Evolutionary conservation across 1,140 invertebrate species (phyloP).

Genomic region (Aculops lycopersici): DNA sequence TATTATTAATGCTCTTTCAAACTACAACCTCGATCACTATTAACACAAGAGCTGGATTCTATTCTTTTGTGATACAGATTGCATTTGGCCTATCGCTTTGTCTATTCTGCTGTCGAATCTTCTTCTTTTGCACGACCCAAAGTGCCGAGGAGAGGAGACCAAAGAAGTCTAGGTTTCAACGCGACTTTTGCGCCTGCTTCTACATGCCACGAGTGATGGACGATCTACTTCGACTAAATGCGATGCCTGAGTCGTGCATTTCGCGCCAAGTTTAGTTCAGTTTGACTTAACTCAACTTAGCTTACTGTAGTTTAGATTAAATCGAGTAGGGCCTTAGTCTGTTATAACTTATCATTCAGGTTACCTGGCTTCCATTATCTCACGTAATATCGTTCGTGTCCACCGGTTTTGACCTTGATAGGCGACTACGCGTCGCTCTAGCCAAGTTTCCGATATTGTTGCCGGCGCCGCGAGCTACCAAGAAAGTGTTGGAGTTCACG

Average conservation of each 20-base stretch:
- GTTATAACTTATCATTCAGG: no score
- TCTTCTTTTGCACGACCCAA: not conserved
- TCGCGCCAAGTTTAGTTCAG: not conserved
- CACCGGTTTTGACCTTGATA: no score
- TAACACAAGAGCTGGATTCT: not conserved
- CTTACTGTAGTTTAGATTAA: no score
- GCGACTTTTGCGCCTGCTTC: slow-evolving; percentile 8
- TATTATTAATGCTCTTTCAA: slow-evolving; percentile 25
- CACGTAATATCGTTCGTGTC: no score
- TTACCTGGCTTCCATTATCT: no score
- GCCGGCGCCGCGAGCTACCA: no score
- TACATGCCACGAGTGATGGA: slow-evolving; percentile 7
- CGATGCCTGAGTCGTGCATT: not conserved
- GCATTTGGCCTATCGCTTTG: not conserved
- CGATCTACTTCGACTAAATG: slow-evolving; percentile 2
- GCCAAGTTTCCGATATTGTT: no score
- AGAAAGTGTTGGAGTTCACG: no score
- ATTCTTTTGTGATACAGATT: not conserved
- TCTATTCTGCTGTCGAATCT: not conserved
- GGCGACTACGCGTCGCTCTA: no score
- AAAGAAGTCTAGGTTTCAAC: not conserved
- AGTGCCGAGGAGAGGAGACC: not conserved
- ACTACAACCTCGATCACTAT: slow-evolving; percentile 3
- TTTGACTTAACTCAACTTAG: no score
- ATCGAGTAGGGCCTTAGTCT: no score